Evolutionary conservation across 1,140 invertebrate species (phyloP).

Genomic region (Rhagoletis pomonella): DNA sequence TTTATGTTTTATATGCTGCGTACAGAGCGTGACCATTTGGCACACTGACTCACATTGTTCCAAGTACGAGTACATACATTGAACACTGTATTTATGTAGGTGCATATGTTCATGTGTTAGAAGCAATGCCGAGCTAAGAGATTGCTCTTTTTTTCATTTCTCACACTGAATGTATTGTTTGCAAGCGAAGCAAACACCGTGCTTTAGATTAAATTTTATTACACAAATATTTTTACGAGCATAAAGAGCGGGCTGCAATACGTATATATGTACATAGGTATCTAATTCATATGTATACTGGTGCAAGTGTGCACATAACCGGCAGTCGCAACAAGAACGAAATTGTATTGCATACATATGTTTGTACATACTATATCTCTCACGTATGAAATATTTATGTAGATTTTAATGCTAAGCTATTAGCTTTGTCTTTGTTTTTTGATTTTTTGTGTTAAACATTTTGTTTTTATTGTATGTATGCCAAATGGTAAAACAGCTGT

Average conservation of each 20-base stretch:
- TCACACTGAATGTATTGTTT: neutral
- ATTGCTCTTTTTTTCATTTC: neutral
- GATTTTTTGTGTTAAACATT: slow-evolving; percentile 13
- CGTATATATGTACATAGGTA: neutral
- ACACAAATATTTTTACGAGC: neutral
- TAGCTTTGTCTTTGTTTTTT: neutral
- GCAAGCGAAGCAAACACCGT: neutral
- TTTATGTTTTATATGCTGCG: slow-evolving; percentile 7
- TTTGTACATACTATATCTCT: neutral
- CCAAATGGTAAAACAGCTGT: neutral
- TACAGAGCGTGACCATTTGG: slow-evolving; percentile 39
- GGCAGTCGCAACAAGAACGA: too few relatives aligned
- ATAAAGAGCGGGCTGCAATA: too few relatives aligned
- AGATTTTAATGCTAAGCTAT: slow-evolving; percentile 34
- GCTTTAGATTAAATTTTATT: neutral
- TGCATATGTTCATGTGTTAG: neutral
- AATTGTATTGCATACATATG: neutral
- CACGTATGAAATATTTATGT: slow-evolving; percentile 21
- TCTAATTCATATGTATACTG: neutral
- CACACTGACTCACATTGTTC: slow-evolving; percentile 48
- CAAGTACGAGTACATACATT: too few relatives aligned
- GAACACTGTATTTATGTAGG: neutral
- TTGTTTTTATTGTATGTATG: neutral
- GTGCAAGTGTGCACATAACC: neutral
- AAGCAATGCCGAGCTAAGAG: neutral